phyloP scores from a whole-genome alignment of 2,113 vertebrate species.

The Catagonus wagneri region DNA sequence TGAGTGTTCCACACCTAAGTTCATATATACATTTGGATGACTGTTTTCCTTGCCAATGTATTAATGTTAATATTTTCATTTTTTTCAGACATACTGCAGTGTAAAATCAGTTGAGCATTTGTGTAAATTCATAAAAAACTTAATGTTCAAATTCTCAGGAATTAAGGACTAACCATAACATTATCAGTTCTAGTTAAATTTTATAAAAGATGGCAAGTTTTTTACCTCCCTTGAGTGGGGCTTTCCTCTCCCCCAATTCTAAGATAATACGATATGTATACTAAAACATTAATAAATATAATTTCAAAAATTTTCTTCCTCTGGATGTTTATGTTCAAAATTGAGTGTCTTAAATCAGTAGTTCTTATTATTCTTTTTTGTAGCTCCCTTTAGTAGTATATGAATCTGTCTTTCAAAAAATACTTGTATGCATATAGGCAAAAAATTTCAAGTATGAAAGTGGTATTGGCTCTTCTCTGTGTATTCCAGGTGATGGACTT shows the following conservation, averaged over 20 bases:
- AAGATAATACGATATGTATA: slow-evolving; percentile 83
- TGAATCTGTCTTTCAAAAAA: background rate
- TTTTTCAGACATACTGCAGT: slow-evolving; percentile 72
- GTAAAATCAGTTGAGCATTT: slow-evolving; percentile 75
- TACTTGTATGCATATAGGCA: background rate
- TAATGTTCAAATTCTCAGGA: slow-evolving; percentile 89
- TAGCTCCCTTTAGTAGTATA: background rate
- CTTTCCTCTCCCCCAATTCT: slow-evolving; percentile 52
- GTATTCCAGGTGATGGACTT: slow-evolving; percentile 5
- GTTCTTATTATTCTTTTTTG: slow-evolving; percentile 42
- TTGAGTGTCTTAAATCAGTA: background rate
- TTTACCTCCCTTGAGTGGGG: slow-evolving; percentile 83
- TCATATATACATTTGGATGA: slow-evolving; percentile 71
- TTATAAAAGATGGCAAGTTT: slow-evolving; percentile 85
- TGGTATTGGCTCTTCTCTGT: background rate
- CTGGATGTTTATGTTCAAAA: slow-evolving; percentile 78
- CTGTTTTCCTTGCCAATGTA: slow-evolving; percentile 78
- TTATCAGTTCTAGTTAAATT: slow-evolving; percentile 82
- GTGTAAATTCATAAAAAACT: slow-evolving; percentile 76
- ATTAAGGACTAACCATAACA: slow-evolving; percentile 88
- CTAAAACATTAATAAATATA: slow-evolving; percentile 87
- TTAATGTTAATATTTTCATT: slow-evolving; percentile 54
- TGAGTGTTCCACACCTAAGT: slow-evolving; percentile 51
- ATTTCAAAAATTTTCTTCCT: slow-evolving; percentile 80
- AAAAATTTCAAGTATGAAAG: background rate